Percentiles rank a stretch among this genome's conserved stretches.
phyloP scores from a whole-genome alignment of 2,797 vertebrate genomes.

The Anguilla anguilla region DNA sequence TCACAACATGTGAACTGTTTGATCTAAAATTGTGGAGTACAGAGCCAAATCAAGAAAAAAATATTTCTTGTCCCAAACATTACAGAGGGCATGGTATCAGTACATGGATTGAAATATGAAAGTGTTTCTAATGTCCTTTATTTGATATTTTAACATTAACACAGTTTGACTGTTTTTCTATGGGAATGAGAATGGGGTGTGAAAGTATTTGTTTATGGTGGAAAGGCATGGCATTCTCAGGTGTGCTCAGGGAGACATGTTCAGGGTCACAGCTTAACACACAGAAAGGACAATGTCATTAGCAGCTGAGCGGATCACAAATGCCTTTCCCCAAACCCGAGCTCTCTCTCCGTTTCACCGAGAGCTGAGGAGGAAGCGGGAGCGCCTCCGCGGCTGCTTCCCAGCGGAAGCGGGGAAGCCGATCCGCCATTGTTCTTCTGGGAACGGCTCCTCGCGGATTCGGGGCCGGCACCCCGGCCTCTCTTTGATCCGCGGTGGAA shows the following conservation, averaged over 20 bases:
- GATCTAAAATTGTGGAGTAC: no score
- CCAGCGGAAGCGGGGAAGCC: constrained; percentile 10
- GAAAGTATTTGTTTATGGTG: neutral
- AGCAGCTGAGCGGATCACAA: neutral
- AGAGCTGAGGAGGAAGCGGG: neutral
- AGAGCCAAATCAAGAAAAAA: no score
- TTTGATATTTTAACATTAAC: neutral
- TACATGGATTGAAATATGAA: neutral
- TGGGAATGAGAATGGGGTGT: neutral
- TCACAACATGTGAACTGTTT: no score
- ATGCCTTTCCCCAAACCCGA: neutral
- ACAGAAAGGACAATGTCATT: neutral
- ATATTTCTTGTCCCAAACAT: no score
- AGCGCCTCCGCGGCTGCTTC: neutral
- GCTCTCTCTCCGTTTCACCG: neutral
- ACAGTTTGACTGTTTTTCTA: neutral
- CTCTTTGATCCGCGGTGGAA: neutral
- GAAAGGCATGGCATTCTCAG: neutral
- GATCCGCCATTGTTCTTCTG: constrained; percentile 16
- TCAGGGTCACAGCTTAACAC: neutral
- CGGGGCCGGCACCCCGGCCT: neutral
- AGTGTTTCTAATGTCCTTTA: neutral
- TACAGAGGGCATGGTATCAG: no score
- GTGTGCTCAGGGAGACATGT: neutral
- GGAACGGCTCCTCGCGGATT: neutral